A percentile compares a stretch with the other conserved stretches of the same genome.
Conservation (phyloP, 1,140 invertebrate species). For the Caenorhabditis remanei region DNA sequence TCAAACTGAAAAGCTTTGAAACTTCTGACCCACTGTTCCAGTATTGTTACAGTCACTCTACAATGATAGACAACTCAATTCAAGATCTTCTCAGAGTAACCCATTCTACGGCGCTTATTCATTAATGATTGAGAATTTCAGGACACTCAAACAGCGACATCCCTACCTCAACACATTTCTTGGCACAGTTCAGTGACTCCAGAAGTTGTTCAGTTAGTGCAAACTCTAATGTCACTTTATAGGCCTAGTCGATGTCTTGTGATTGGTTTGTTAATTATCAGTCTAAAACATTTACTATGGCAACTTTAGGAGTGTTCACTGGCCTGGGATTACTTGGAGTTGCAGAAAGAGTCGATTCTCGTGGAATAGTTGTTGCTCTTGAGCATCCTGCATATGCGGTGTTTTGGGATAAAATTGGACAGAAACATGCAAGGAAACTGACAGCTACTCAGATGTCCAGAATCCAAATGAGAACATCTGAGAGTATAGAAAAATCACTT, state of each 20-base stretch:
- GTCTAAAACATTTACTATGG: too few species aligned
- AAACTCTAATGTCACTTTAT: conserved; percentile 66
- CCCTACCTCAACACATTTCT: conserved; percentile 61
- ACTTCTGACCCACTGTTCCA: conserved; percentile 67
- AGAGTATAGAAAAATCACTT: conserved; percentile 65
- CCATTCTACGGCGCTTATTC: background rate
- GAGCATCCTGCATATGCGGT: conserved; percentile 68
- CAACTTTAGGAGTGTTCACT: conserved; percentile 66
- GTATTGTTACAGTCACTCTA: conserved; percentile 69
- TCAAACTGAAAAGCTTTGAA: conserved; percentile 66
- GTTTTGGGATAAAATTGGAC: conserved; percentile 68
- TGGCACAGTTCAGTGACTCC: conserved; percentile 63
- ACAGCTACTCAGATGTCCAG: conserved; percentile 60
- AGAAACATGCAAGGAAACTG: conserved; percentile 65
- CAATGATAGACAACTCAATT: conserved; percentile 64
- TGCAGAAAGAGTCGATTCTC: conserved; percentile 65
- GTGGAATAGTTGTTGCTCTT: conserved; percentile 68
- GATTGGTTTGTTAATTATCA: conserved; percentile 18
- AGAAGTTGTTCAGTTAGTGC: conserved; percentile 66
- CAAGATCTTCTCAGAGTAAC: conserved; percentile 63
- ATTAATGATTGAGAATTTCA: conserved; percentile 29
- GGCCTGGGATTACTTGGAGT: conserved; percentile 66
- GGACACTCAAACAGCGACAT: conserved; percentile 66
- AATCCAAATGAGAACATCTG: conserved; percentile 68
- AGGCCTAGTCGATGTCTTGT: conserved; percentile 68